phyloP scores from a whole-genome alignment of 2,113 vertebrate genomes.

The Uria aalge region DNA sequence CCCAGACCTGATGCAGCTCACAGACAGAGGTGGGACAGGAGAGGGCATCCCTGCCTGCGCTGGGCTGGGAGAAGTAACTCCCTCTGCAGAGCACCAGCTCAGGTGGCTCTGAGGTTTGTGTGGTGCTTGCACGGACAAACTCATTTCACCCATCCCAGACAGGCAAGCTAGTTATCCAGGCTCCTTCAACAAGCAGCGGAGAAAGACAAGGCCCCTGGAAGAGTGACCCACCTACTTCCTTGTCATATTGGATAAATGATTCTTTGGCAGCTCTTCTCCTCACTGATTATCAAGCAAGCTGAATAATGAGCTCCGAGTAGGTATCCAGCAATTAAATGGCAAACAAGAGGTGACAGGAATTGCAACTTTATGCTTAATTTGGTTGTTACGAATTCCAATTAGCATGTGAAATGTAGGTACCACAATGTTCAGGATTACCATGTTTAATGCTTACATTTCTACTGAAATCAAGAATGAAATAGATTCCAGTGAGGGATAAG shows the following conservation, averaged over 20 bases:
- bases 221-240: not conserved
- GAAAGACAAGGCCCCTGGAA: not conserved
- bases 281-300: not conserved
- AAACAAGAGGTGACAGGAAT: constrained; percentile 52
- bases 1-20: not conserved
- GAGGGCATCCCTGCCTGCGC: not conserved
- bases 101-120: not conserved
- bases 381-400: constrained; percentile 17
- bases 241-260: not conserved
- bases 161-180: not conserved
- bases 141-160: not conserved
- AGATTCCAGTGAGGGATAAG: not conserved
- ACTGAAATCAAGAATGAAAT: not conserved
- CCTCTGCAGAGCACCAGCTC: not conserved
- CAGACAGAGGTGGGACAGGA: not conserved
- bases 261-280: constrained; percentile 1
- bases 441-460: constrained; percentile 9
- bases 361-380: constrained; percentile 7
- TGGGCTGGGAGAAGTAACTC: not conserved
- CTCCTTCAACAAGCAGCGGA: not conserved
- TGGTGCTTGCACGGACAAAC: not conserved
- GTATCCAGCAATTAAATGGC: constrained; percentile 23
- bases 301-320: constrained; percentile 3
- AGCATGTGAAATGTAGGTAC: constrained; percentile 20
- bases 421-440: not conserved